phyloP scores from a whole-genome alignment of 1,140 invertebrate genomes.

The Eupristina koningsbergeri region DNA sequence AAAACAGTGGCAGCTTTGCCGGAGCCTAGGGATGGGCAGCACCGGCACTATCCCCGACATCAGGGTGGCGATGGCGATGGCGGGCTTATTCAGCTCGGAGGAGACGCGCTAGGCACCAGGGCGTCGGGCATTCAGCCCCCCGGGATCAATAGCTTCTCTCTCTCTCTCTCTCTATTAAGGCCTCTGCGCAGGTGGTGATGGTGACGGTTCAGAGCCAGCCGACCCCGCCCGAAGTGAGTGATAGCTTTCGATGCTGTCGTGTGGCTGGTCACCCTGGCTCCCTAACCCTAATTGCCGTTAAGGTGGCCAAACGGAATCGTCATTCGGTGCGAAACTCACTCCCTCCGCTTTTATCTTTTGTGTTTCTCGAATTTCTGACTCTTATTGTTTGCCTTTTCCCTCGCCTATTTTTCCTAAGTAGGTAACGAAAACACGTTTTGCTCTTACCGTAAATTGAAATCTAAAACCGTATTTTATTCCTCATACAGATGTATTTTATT shows the following conservation, averaged over 20 bases:
- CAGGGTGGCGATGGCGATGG: no score
- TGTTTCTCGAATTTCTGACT: no score
- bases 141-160: conserved; percentile 36
- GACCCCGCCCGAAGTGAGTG: conserved; percentile 16
- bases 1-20: neutral
- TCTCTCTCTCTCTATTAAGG: neutral
- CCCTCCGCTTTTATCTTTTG: no score
- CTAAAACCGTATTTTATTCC: neutral
- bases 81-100: conserved; percentile 39
- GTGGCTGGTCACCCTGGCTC: neutral
- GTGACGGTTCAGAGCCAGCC: no score
- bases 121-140: conserved; percentile 8
- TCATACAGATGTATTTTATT: no score
- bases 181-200: neutral
- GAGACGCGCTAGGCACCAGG: neutral
- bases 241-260: conserved; percentile 11
- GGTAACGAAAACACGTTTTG: no score
- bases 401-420: no score
- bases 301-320: neutral
- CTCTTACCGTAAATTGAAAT: neutral
- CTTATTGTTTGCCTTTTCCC: no score
- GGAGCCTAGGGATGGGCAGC: neutral
- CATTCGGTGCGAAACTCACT: no score
- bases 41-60: no score
- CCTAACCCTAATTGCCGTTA: neutral